Percentiles rank a stretch among this genome's conserved stretches.
Evolutionary conservation across 1,140 invertebrate species (phyloP).

Genomic region (Pogonomyrmex californicus): DNA sequence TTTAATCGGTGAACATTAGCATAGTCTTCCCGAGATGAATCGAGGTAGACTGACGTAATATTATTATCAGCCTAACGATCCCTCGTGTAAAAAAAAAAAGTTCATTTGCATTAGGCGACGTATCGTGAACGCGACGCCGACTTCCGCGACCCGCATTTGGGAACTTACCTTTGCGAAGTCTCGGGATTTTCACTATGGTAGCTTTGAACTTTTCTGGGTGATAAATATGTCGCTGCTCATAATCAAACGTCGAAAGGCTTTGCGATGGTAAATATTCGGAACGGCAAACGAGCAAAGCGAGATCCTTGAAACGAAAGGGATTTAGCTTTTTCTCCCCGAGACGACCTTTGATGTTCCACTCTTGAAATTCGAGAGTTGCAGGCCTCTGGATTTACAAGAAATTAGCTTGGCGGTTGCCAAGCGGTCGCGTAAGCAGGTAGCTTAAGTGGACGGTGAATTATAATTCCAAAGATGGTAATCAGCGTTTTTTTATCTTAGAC

Average conservation of each 20-base stretch:
- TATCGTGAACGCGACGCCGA: not conserved
- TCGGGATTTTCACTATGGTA: not conserved
- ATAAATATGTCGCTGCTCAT: conserved; percentile 2
- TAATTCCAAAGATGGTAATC: conserved; percentile 68
- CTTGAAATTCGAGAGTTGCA: conserved; percentile 25
- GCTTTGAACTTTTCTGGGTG: not conserved
- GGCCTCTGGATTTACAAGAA: conserved; percentile 62
- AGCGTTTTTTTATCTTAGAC: conserved; percentile 45
- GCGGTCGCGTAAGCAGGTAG: conserved; percentile 52
- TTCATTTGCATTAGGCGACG: not conserved
- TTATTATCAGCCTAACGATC: conserved; percentile 1
- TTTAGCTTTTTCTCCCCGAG: conserved; percentile 42
- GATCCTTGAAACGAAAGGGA: conserved; percentile 57
- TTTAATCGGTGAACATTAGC: conserved; percentile 60
- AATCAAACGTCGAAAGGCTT: conserved; percentile 9
- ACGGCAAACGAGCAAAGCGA: conserved; percentile 28
- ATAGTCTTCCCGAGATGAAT: conserved; percentile 42
- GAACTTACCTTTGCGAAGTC: not conserved
- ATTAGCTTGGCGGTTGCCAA: conserved; percentile 57
- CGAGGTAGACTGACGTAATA: not conserved
- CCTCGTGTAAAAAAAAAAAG: not conserved
- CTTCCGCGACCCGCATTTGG: not conserved
- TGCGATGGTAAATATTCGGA: conserved; percentile 40
- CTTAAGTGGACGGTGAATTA: conserved; percentile 61
- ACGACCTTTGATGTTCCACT: conserved; percentile 63